Evolutionary conservation across 2,888 invertebrate genomes (phyloP).

Genomic region (Sesia apiformis): DNA sequence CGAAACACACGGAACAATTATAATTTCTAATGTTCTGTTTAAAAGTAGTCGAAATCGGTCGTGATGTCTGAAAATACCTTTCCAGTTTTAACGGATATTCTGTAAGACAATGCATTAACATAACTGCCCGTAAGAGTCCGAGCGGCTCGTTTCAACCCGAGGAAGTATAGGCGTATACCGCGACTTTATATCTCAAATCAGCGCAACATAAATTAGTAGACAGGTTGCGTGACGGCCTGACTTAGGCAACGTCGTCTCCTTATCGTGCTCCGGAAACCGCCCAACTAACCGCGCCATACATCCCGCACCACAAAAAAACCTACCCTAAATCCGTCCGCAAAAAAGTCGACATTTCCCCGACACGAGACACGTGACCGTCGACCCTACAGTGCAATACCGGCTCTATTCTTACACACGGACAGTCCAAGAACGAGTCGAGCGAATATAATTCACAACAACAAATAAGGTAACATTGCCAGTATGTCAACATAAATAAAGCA

Average conservation of each 20-base stretch:
- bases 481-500: constrained; percentile 72
- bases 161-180: constrained; percentile 42
- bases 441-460: constrained; percentile 39
- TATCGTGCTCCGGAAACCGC: constrained; percentile 64
- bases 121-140: constrained; percentile 39
- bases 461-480: constrained; percentile 68
- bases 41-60: constrained; percentile 9
- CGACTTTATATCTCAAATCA: constrained; percentile 61
- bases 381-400: constrained; percentile 25
- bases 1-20: constrained; percentile 9
- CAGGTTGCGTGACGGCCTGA: constrained; percentile 69
- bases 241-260: constrained; percentile 62
- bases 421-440: constrained; percentile 28
- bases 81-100: constrained; percentile 22
- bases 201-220: constrained; percentile 70
- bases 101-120: constrained; percentile 50
- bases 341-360: constrained; percentile 42
- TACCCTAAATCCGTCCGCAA: constrained; percentile 30
- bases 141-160: constrained; percentile 9
- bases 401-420: constrained; percentile 38
- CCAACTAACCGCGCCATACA: constrained; percentile 34
- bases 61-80: constrained; percentile 1
- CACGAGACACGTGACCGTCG: constrained; percentile 18
- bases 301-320: constrained; percentile 27
- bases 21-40: constrained; percentile 20